Conservation (phyloP, 2,888 invertebrate genomes). For the Crocallis elinguaria region DNA sequence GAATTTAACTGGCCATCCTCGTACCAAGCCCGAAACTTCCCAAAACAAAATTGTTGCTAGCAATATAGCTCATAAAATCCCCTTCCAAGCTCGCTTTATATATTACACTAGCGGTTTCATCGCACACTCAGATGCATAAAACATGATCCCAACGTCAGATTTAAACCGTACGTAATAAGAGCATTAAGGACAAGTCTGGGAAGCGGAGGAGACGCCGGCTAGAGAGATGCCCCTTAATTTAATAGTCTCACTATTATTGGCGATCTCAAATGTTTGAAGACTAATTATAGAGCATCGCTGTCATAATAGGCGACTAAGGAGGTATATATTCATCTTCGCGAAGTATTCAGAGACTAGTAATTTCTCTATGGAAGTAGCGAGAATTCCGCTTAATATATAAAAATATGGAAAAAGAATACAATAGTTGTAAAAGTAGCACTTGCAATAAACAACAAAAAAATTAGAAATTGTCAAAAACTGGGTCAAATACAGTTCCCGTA, state of each 20-base stretch:
- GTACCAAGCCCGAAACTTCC: slow-evolving; percentile 45
- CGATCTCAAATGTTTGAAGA: slow-evolving; percentile 27
- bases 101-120: slow-evolving; percentile 78
- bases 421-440: too few species aligned
- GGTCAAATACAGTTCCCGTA: too few species aligned
- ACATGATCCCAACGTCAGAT: slow-evolving; percentile 82
- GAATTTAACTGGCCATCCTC: slow-evolving; percentile 32
- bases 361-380: too few species aligned
- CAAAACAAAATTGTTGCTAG: slow-evolving; percentile 62
- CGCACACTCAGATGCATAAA: slow-evolving; percentile 82
- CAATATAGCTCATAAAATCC: slow-evolving; percentile 72
- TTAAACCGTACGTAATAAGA: slow-evolving; percentile 83
- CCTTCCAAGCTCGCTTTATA: slow-evolving; percentile 70
- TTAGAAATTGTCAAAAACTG: too few species aligned
- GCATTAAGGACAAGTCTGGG: slow-evolving; percentile 68
- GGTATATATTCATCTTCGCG: too few species aligned
- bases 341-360: too few species aligned
- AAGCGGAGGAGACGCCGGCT: slow-evolving; percentile 52
- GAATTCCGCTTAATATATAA: too few species aligned
- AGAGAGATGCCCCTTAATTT: slow-evolving; percentile 52
- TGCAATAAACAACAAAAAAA: too few species aligned
- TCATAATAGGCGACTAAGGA: too few species aligned
- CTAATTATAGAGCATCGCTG: slow-evolving; percentile 21
- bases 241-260: slow-evolving; percentile 36
- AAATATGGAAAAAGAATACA: too few species aligned